Evolutionary conservation across 2,888 invertebrate species (phyloP).

Genomic region (Nomada fucata): DNA sequence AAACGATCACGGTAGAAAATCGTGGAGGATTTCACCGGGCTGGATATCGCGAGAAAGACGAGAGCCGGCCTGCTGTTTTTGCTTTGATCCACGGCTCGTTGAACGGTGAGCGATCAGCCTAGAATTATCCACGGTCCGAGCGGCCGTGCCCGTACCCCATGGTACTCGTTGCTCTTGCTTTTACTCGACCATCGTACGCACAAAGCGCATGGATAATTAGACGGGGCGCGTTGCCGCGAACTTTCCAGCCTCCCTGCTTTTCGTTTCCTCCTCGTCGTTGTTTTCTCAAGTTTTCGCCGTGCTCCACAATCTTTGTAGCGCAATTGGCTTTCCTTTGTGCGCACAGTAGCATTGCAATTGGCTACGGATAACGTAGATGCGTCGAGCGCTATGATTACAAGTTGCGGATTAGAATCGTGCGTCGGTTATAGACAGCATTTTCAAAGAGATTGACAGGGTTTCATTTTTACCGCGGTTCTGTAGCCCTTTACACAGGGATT

Average conservation of each 20-base stretch:
- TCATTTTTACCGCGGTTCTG: constrained; percentile 22
- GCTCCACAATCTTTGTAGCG: too few species aligned
- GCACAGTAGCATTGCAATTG: neutral
- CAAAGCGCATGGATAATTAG: constrained; percentile 74
- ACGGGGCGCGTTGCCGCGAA: constrained; percentile 36
- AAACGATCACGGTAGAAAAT: constrained; percentile 57
- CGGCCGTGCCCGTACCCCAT: constrained; percentile 36
- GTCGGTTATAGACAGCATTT: constrained; percentile 24
- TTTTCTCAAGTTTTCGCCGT: neutral
- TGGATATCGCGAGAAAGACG: constrained; percentile 60
- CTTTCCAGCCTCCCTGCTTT: constrained; percentile 32
- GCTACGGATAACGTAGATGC: constrained; percentile 23
- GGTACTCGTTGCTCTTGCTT: constrained; percentile 52
- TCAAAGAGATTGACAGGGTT: constrained; percentile 1
- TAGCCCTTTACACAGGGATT: constrained; percentile 15
- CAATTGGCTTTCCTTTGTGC: too few species aligned
- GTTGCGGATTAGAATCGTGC: constrained; percentile 27
- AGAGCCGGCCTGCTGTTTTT: constrained; percentile 65
- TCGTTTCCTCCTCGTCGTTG: constrained; percentile 9
- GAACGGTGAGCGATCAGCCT: constrained; percentile 64
- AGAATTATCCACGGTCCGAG: constrained; percentile 64
- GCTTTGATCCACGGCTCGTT: constrained; percentile 73
- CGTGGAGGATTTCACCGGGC: constrained; percentile 59
- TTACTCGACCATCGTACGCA: constrained; percentile 48
- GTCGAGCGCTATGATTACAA: constrained; percentile 1